A percentile compares a stretch with the other conserved stretches of the same genome.
phyloP scores from a whole-genome alignment of 2,888 invertebrate genomes.

The Nomada hirtipes region DNA sequence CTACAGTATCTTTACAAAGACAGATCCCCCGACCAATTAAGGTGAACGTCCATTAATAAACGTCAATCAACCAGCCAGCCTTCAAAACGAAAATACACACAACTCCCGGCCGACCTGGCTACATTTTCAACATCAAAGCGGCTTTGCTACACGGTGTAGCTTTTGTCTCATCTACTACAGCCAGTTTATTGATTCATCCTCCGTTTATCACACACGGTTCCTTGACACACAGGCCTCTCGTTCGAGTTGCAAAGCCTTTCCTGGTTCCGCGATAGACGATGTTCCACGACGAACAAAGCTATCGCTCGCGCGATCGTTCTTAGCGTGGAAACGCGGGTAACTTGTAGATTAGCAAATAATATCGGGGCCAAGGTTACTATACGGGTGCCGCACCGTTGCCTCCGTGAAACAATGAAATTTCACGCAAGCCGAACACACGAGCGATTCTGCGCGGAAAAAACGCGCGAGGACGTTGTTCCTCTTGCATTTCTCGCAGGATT shows the following conservation, averaged over 20 bases:
- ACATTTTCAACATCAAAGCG: neutral
- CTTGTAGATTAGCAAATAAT: constrained; percentile 77
- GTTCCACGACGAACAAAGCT: constrained; percentile 64
- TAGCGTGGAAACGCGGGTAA: constrained; percentile 42
- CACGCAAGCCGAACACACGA: constrained; percentile 63
- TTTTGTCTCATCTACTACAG: neutral
- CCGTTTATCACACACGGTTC: neutral
- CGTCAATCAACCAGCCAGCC: neutral
- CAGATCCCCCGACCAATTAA: neutral
- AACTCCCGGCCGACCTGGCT: neutral
- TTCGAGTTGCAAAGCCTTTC: constrained; percentile 45
- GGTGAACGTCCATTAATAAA: constrained; percentile 7
- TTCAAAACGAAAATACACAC: constrained; percentile 4
- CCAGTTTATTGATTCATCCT: constrained; percentile 15
- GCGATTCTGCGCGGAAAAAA: constrained; percentile 71
- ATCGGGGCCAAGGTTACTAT: constrained; percentile 81
- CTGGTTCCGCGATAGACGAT: constrained; percentile 50
- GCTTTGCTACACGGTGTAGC: neutral
- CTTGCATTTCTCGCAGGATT: constrained; percentile 43
- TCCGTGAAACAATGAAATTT: constrained; percentile 73
- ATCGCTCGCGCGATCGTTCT: constrained; percentile 15
- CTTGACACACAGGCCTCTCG: constrained; percentile 11
- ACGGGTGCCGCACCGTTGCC: constrained; percentile 61
- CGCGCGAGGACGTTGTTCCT: constrained; percentile 66
- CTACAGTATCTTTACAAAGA: neutral